Percentiles rank a stretch among this genome's conserved stretches.
phyloP scores from a whole-genome alignment of 2,888 invertebrate species.

The Stegana nigrithorax region DNA sequence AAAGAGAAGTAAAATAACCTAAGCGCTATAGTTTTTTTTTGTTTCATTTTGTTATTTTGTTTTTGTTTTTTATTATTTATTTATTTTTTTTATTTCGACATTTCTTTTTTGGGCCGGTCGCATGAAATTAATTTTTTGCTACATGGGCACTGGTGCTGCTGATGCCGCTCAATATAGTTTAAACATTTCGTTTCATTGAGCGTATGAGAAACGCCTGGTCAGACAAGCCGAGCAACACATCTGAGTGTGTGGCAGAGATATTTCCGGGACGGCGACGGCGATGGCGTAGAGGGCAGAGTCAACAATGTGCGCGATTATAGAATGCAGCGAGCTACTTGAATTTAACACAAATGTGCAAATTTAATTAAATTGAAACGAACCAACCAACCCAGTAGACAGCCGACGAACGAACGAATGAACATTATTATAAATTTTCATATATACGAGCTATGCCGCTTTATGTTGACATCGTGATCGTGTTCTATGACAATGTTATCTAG shows the following conservation, averaged over 20 bases:
- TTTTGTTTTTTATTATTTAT: constrained; percentile 19
- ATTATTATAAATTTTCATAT: constrained; percentile 26
- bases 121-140: neutral
- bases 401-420: neutral
- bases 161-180: neutral
- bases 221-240: too few relatives aligned
- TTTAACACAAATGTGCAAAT: constrained; percentile 61
- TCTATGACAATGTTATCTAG: too few relatives aligned
- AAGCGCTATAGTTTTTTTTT: too few relatives aligned
- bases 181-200: neutral
- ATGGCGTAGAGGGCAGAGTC: neutral
- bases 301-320: too few relatives aligned
- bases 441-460: too few relatives aligned
- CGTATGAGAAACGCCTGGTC: too few relatives aligned
- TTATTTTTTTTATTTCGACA: constrained; percentile 5
- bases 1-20: too few relatives aligned
- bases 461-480: too few relatives aligned
- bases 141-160: neutral
- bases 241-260: neutral
- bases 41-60: constrained; percentile 24
- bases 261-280: neutral
- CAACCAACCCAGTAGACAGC: constrained; percentile 41
- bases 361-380: constrained; percentile 59
- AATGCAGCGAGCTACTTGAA: constrained; percentile 31
- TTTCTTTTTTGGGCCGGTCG: too few relatives aligned